Conservation (phyloP, 1,140 invertebrate genomes). For the Drosophila prosaltans region DNA sequence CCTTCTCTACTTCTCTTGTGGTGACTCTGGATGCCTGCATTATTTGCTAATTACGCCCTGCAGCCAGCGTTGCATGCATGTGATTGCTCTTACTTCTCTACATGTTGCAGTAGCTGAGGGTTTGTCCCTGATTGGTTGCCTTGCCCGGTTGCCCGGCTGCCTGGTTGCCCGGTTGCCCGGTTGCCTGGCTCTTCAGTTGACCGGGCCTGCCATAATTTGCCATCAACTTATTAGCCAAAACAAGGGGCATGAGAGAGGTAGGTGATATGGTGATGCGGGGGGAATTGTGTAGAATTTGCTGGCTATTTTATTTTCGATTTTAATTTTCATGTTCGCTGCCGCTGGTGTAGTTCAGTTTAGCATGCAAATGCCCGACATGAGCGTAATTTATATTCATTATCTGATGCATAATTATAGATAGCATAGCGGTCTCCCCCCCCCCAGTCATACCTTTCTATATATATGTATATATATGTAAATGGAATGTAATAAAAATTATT, state of each 20-base stretch:
- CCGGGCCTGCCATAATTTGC: constrained; percentile 66
- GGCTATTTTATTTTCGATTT: constrained; percentile 75
- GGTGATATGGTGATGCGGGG: not conserved
- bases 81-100: constrained; percentile 59
- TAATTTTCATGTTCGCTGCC: constrained; percentile 67
- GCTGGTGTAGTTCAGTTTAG: constrained; percentile 26
- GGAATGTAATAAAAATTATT: too few species aligned
- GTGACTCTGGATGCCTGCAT: constrained; percentile 40
- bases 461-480: not conserved
- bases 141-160: not conserved
- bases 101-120: constrained; percentile 18
- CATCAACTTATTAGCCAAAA: constrained; percentile 65
- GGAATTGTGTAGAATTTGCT: constrained; percentile 35
- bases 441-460: not conserved
- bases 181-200: not conserved
- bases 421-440: constrained; percentile 12
- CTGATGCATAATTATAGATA: constrained; percentile 73
- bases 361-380: constrained; percentile 60
- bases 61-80: constrained; percentile 73
- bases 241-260: not conserved
- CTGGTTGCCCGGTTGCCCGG: too few species aligned
- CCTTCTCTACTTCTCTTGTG: not conserved
- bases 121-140: constrained; percentile 3
- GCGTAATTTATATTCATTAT: constrained; percentile 80
- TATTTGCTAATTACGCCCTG: constrained; percentile 80